Base-by-base conservation (phyloP, 2,888 invertebrate genomes). In the Lasioglossum villosulum region DNA sequence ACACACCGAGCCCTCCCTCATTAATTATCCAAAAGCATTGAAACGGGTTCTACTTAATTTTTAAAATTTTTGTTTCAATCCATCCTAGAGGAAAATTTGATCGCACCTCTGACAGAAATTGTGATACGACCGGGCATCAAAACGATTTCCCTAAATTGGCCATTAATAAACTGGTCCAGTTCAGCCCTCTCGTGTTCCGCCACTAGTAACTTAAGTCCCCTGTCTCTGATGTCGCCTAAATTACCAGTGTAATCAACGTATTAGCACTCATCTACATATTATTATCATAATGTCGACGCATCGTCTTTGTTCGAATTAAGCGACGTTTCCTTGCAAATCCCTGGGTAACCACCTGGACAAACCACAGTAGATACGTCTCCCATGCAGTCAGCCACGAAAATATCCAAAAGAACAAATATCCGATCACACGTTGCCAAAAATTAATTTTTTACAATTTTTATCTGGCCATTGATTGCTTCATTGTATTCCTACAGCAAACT, bases 191-290 rank as follows among this genome's bases (percentile, higher is more conserved):
- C 68, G 37, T 10, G 72, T 72, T 45, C 30, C 30, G 30, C 68
- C 68, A 68, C 19, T 45, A 19, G 45, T 68, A 72, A 42, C 72
- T 30, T 72, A 30, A 45, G 72, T 42, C 52, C 74, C n/a, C 37
- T 52, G 52, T 52, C 74, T 56, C 34, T 14, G 23, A 37, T 39
- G 52, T 56, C n/a, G 74, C 56, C 56, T 74, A 59, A 59, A 59
- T 56, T 56, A 56, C 37, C 56, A 56, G 74, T 16, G 56, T 74
- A 74, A 56, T 74, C 56, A 59, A 74, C 74, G 74, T 74, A 74
- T 74, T 74, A 74, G 74, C 74, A n/a, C 74, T 74, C 74, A 74
- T 74, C 56, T 74, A 16, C 74, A 74, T 74, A 56, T 74, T 37
- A 59, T 74, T 74, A 74, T 74, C 74, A 59, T 59, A 74, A 74